A percentile compares a stretch with the other conserved stretches of the same genome.
Evolutionary conservation across 2,113 vertebrate species (phyloP).

Genomic region (Talpa occidentalis): DNA sequence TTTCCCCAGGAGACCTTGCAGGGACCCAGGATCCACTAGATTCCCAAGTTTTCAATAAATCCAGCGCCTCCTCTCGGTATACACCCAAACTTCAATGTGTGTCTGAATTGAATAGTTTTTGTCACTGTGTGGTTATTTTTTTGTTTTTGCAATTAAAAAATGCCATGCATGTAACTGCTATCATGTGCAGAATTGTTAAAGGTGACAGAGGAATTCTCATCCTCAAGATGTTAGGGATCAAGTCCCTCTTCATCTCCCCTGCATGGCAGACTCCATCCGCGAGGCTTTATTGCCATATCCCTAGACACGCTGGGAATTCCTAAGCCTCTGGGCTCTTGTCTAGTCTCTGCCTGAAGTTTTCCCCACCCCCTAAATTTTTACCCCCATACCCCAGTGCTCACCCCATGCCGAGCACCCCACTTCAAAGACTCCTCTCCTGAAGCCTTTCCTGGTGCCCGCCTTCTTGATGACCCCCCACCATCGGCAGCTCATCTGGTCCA

Average conservation of each 20-base stretch:
- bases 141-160: neutral
- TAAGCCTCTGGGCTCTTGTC: neutral
- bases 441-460: neutral
- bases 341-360: neutral
- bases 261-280: neutral
- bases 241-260: neutral
- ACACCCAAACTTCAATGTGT: neutral
- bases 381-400: neutral
- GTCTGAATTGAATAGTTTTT: neutral
- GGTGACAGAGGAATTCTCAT: neutral
- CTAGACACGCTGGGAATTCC: neutral
- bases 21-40: neutral
- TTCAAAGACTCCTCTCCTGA: neutral
- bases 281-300: neutral
- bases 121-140: neutral
- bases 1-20: neutral
- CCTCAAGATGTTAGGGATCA: neutral
- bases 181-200: neutral
- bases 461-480: neutral
- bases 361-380: neutral
- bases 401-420: neutral
- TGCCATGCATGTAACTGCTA: neutral
- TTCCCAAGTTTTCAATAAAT: neutral
- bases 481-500: neutral
- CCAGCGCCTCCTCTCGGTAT: neutral